Conservation (phyloP, 1,140 invertebrate species). For the Diploscapter pachys region DNA sequence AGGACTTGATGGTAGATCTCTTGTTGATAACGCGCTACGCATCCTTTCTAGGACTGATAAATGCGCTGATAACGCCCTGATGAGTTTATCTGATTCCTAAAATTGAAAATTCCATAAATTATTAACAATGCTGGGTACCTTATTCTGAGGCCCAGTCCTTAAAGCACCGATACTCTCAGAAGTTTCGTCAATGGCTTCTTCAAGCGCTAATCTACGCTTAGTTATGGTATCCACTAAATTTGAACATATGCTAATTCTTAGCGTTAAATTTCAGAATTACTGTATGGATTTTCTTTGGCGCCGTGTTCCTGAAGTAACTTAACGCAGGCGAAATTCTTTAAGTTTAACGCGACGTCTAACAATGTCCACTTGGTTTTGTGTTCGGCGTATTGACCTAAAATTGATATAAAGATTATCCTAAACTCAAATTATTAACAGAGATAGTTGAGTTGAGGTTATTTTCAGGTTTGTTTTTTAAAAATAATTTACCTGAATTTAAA, state of each 20-base stretch:
- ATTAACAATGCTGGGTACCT: no score
- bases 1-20: no score
- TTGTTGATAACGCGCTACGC: no score
- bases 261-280: slow-evolving; percentile 11
- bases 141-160: neutral
- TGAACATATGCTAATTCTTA: neutral
- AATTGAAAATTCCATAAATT: no score
- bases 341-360: slow-evolving; percentile 26
- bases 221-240: slow-evolving; percentile 26
- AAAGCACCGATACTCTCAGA: slow-evolving; percentile 1
- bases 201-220: slow-evolving; percentile 16
- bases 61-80: no score
- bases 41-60: no score
- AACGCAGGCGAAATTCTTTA: slow-evolving; percentile 17
- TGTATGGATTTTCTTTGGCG: slow-evolving; percentile 23
- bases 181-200: slow-evolving; percentile 11
- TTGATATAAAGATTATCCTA: no score
- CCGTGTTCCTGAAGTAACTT: slow-evolving; percentile 17
- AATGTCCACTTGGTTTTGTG: slow-evolving; percentile 28
- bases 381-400: slow-evolving; percentile 11
- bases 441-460: no score
- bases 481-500: neutral
- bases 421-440: no score
- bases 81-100: no score
- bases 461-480: no score